These are phyloP conservation scores for Hydrocynus forskahlii DNA, from an alignment of 2,797 vertebrate species.

Conservation along the genomic window DNA sequence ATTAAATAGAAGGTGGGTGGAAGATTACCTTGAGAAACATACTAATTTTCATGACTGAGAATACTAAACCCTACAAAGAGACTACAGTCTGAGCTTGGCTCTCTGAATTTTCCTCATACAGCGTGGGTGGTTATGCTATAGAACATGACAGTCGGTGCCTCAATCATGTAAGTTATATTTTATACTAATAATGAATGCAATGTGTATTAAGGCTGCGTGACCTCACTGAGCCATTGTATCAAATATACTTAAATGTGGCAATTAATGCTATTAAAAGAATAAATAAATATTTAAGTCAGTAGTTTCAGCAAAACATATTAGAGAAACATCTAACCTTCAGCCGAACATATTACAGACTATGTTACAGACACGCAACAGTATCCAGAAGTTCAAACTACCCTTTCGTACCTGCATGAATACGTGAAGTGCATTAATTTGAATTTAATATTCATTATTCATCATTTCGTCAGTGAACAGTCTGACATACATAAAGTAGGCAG, in stretches of 20 bases:
- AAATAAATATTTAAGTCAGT: too few species aligned
- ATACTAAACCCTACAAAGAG: not conserved
- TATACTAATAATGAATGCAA: not conserved
- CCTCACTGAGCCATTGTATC: not conserved
- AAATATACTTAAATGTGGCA: not conserved
- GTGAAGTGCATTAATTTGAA: conserved; percentile 4
- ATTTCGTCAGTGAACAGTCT: not conserved
- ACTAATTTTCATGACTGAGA: not conserved
- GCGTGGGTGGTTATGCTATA: not conserved
- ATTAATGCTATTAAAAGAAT: too few species aligned
- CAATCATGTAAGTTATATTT: not conserved
- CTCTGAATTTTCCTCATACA: too few species aligned
- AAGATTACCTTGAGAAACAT: not conserved
- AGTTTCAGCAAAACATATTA: too few species aligned
- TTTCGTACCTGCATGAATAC: not conserved
- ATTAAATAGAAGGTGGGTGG: not conserved
- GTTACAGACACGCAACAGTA: not conserved
- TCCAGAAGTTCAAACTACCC: not conserved
- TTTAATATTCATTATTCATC: conserved; percentile 5
- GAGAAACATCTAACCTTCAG: not conserved
- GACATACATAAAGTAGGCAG: not conserved
- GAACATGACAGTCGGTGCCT: not conserved
- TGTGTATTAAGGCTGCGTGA: not conserved
- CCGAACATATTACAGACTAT: not conserved
- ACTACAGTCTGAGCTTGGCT: not conserved